Base-by-base conservation (phyloP, 1,140 invertebrate species). In the Argopecten irradians region DNA sequence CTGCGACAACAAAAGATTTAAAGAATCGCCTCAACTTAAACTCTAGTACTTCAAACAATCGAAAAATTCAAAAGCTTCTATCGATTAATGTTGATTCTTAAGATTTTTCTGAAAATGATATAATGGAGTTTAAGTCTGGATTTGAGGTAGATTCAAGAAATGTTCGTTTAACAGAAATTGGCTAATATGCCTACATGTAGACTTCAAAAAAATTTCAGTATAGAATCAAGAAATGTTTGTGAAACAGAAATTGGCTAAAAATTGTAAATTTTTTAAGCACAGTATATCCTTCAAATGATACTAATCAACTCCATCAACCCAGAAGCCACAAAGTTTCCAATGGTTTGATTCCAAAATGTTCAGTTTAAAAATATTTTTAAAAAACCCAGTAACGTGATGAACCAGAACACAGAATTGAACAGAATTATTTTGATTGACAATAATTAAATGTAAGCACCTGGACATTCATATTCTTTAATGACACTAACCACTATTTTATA, bases 11-110 rank as follows among this genome's bases (percentile, higher is more conserved):
- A 71, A 71, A 46, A 71, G 55, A 71, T 71, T 71, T 71, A 8
- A 71, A 28, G n/a, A 71, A n/a, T 71, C n/a, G 55, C 55, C 55
- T 71, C 55, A 28, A 71, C 55, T 71, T n/a, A 71, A 71, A 71
- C 55, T 71, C 55, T n/a, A 71, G 55, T 28, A 71, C 22, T 71
- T 22, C 19, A 55, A 11, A 55, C 43, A 28, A 71, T 28, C 22
- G 55, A 71, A 71, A 71, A 71, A n/a, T 71, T n/a, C 55, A 28
- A 71, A 71, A n/a, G 11, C 55, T 1, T 71, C 55, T 71, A 8
- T n/a, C n/a, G n/a, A n/a, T n/a, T 3, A 46, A n/a, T 28, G 22
- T 8, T 7, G 0, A 71, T 71, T 11, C 55, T 71, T n/a, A 28
- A n/a, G 55, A 71, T 11, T 71, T 71, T 71, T 71, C 55, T 28